Conservation (phyloP, 2,113 vertebrate genomes). For the Protobothrops flavoviridis region DNA sequence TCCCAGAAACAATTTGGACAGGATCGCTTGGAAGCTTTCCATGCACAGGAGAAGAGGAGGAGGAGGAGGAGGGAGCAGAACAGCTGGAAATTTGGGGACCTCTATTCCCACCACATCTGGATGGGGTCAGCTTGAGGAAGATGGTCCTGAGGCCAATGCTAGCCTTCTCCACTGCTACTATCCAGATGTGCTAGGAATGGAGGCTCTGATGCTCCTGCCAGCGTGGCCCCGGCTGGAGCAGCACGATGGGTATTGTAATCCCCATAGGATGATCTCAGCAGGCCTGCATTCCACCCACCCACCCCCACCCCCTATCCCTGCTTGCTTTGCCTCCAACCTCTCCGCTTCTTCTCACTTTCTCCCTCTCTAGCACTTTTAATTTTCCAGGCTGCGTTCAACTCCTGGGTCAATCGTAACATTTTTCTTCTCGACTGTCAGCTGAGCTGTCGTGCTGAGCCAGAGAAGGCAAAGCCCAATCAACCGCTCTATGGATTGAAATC, state of each 20-base stretch:
- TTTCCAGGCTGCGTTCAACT: slow-evolving; percentile 53
- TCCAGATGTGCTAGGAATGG: background rate
- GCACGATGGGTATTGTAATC: background rate
- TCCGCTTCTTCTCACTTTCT: slow-evolving; percentile 1
- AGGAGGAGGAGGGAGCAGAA: background rate
- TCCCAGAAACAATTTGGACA: background rate
- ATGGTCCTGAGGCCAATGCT: background rate
- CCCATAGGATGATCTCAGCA: background rate
- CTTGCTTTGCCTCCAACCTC: slow-evolving; percentile 2
- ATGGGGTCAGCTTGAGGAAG: background rate
- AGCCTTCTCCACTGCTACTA: background rate
- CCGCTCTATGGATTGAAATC: slow-evolving; percentile 53
- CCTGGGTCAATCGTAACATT: slow-evolving; percentile 51
- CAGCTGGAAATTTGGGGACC: background rate
- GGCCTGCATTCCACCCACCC: background rate
- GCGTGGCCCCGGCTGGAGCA: background rate
- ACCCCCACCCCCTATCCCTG: background rate
- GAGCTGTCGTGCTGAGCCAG: slow-evolving; percentile 30
- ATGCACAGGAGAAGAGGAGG: background rate
- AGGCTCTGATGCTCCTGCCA: background rate
- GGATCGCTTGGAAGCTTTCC: rapidly evolving
- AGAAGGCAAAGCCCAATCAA: slow-evolving; percentile 44
- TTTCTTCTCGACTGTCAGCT: slow-evolving; percentile 56
- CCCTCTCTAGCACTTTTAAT: slow-evolving; percentile 41
- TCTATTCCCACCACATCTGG: background rate